These are phyloP conservation scores for Drosophila villosipedis DNA, from an alignment of 2,888 invertebrate genomes.

Conservation along the genomic window DNA sequence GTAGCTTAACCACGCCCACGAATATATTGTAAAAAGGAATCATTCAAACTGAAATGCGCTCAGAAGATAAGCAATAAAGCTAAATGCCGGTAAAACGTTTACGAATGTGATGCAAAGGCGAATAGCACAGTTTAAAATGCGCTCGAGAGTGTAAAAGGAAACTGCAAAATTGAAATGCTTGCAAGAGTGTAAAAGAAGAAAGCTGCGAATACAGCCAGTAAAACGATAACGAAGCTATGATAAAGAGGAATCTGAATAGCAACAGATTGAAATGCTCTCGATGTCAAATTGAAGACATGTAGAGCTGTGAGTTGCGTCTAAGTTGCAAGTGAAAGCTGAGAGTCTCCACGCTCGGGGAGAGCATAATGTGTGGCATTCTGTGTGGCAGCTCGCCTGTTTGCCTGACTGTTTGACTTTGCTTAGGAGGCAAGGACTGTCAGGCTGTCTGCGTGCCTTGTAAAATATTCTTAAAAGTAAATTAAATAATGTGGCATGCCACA, in stretches of 20 bases:
- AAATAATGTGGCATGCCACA: slow-evolving; percentile 80
- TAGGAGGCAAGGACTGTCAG: slow-evolving; percentile 26
- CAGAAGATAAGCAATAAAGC: neutral
- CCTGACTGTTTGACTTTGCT: slow-evolving; percentile 18
- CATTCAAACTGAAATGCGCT: neutral
- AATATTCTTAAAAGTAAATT: slow-evolving; percentile 77
- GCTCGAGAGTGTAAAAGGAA: neutral
- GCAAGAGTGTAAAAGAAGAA: neutral
- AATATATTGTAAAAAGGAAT: neutral
- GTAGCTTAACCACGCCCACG: neutral
- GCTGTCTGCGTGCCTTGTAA: slow-evolving; percentile 52
- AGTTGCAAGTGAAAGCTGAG: slow-evolving; percentile 12
- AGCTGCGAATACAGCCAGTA: neutral
- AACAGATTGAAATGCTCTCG: neutral
- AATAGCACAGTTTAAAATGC: neutral
- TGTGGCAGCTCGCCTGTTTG: slow-evolving; percentile 15
- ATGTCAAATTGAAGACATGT: neutral
- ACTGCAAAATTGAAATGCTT: neutral
- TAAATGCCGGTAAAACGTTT: slow-evolving; percentile 13
- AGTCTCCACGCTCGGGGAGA: slow-evolving; percentile 6
- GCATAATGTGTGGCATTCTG: slow-evolving; percentile 22
- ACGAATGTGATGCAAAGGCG: slow-evolving; percentile 9
- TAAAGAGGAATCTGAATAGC: neutral
- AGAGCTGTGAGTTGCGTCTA: neutral
- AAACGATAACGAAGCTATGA: neutral